Conservation (phyloP, 2,797 vertebrate species). For the Scyliorhinus canicula region DNA sequence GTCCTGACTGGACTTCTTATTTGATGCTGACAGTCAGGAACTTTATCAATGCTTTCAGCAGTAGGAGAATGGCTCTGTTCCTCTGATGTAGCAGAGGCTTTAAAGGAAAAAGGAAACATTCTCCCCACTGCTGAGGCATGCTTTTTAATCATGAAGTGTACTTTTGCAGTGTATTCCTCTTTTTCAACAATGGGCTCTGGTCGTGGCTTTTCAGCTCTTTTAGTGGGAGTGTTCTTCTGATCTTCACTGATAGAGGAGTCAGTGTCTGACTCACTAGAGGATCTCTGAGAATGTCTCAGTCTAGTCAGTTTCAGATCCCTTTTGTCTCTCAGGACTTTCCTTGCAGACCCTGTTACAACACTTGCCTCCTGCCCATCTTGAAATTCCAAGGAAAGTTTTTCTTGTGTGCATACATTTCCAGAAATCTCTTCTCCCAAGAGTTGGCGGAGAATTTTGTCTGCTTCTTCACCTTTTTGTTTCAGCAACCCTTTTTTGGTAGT, state of each 20-base stretch:
- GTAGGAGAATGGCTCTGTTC: constrained; percentile 77
- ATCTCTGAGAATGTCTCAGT: constrained; percentile 86
- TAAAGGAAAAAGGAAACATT: constrained; percentile 72
- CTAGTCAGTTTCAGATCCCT: constrained; percentile 82
- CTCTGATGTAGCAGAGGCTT: constrained; percentile 73
- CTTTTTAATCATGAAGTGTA: constrained; percentile 74
- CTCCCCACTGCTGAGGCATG: constrained; percentile 64
- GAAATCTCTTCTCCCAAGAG: constrained; percentile 79
- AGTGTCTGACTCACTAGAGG: constrained; percentile 82
- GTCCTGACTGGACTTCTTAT: constrained; percentile 47
- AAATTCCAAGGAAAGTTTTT: constrained; percentile 71
- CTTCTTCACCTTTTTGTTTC: constrained; percentile 74
- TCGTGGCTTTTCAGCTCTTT: constrained; percentile 67
- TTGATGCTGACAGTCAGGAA: constrained; percentile 60
- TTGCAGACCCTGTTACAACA: constrained; percentile 53
- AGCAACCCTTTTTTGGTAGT: constrained; percentile 60
- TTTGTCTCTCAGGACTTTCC: constrained; percentile 65
- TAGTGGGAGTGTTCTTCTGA: constrained; percentile 62
- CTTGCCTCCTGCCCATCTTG: constrained; percentile 57
- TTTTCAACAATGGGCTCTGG: constrained; percentile 77
- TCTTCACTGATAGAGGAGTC: constrained; percentile 79
- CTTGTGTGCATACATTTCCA: constrained; percentile 70
- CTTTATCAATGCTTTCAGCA: constrained; percentile 73
- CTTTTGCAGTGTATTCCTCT: constrained; percentile 63
- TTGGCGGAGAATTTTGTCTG: constrained; percentile 77